Evolutionary conservation across 1,140 invertebrate genomes (phyloP).

Genomic region (Papilio xuthus): DNA sequence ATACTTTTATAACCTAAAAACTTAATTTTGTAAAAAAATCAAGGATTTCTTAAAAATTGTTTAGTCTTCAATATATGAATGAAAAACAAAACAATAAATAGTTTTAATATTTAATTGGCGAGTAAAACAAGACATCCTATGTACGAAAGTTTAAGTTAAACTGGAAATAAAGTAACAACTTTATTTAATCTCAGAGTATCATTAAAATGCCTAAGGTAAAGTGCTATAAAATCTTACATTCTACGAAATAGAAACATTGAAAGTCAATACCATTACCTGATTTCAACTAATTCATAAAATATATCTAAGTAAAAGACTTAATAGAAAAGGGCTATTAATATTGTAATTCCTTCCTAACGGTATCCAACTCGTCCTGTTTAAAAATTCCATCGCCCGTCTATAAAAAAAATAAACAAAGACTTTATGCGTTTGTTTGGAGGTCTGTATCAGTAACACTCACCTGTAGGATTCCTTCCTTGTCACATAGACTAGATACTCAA

Average conservation of each 20-base stretch:
- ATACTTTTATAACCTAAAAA: too few species aligned
- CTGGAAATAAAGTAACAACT: neutral
- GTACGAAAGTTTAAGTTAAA: too few species aligned
- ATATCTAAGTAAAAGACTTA: constrained; percentile 37
- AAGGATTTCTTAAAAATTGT: too few species aligned
- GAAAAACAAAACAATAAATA: neutral
- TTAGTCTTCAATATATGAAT: too few species aligned
- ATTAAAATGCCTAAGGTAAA: constrained; percentile 1
- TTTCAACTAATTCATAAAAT: constrained; percentile 36
- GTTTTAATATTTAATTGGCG: neutral
- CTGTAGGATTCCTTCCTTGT: constrained; percentile 56
- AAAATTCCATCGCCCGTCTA: constrained; percentile 27
- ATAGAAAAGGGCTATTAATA: constrained; percentile 39
- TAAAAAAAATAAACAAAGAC: constrained; percentile 52
- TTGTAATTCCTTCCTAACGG: constrained; percentile 38
- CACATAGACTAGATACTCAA: constrained; percentile 49
- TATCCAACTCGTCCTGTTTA: constrained; percentile 36
- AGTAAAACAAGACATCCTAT: too few species aligned
- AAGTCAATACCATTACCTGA: constrained; percentile 31
- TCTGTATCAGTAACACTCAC: constrained; percentile 57
- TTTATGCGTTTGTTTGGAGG: constrained; percentile 53
- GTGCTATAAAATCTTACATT: neutral
- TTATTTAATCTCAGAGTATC: constrained; percentile 15
- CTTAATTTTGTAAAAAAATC: too few species aligned
- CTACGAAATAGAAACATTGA: constrained; percentile 21